Conservation (phyloP, 2,888 invertebrate species). For the Polyommatus iphigenia region DNA sequence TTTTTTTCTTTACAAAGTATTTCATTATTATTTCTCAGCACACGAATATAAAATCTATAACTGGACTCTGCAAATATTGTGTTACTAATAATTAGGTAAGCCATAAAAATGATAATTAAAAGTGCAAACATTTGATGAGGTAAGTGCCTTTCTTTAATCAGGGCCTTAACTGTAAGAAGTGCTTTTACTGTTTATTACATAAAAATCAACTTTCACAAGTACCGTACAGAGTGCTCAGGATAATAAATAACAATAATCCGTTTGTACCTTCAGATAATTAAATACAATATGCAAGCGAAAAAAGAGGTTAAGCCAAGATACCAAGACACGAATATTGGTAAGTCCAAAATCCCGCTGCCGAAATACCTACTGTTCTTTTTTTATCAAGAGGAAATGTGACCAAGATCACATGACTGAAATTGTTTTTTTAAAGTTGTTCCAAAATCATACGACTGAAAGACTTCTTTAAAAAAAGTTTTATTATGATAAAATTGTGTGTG, state of each 20-base stretch:
- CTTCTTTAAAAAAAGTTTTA: too few relatives aligned
- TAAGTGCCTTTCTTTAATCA: neutral
- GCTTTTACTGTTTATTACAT: neutral
- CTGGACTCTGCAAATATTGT: too few relatives aligned
- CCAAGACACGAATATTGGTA: too few relatives aligned
- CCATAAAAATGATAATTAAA: too few relatives aligned
- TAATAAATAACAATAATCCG: neutral
- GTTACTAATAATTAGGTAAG: too few relatives aligned
- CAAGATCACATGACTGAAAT: too few relatives aligned
- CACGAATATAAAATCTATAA: too few relatives aligned
- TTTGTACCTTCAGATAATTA: neutral
- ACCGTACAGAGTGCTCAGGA: neutral
- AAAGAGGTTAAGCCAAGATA: neutral
- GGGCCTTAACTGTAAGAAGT: neutral
- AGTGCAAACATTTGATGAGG: neutral
- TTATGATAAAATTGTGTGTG: too few relatives aligned
- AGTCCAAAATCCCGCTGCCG: neutral
- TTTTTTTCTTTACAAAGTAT: too few relatives aligned
- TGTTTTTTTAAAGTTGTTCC: too few relatives aligned
- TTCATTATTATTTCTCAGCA: too few relatives aligned
- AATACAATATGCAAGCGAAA: neutral
- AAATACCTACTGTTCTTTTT: neutral
- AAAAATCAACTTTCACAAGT: slow-evolving; percentile 15
- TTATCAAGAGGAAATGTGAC: neutral
- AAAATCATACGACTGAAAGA: too few relatives aligned